Conservation (phyloP, 2,797 vertebrate genomes). For the Benthosema pterotum region DNA sequence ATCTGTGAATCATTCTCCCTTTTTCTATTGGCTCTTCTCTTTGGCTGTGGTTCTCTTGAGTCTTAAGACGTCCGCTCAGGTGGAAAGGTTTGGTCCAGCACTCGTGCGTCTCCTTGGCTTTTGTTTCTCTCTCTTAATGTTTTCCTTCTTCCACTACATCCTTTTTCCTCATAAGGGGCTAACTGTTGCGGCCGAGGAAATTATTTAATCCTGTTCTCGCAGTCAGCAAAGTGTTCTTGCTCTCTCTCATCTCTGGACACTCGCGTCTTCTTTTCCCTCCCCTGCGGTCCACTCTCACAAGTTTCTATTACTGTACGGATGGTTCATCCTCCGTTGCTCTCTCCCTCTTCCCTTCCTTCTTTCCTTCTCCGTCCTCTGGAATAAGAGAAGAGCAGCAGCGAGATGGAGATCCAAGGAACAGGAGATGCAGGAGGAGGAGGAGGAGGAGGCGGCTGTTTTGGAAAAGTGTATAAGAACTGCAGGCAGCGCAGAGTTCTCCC, state of each 20-base stretch:
- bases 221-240: not conserved
- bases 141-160: conserved; percentile 8
- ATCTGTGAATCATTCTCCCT: too few relatives aligned
- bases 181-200: conserved; percentile 27
- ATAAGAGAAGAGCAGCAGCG: conserved; percentile 43
- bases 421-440: conserved; percentile 47
- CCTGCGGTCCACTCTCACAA: not conserved
- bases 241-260: not conserved
- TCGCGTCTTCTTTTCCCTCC: not conserved
- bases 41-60: not conserved
- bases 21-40: conserved; percentile 5
- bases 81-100: not conserved
- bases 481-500: conserved; percentile 60
- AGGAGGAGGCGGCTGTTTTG: conserved; percentile 49
- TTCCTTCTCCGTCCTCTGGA: conserved; percentile 42
- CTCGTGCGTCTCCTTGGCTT: conserved; percentile 51
- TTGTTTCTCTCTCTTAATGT: conserved; percentile 12
- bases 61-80: not conserved
- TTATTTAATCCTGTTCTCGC: conserved; percentile 19
- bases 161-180: conserved; percentile 1
- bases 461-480: conserved; percentile 42
- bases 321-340: not conserved
- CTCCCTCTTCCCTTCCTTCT: conserved; percentile 60
- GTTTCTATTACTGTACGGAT: not conserved
- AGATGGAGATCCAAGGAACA: conserved; percentile 40